phyloP scores from a whole-genome alignment of 2,113 vertebrate species.

The mouse (Mus musculus) region DNA sequence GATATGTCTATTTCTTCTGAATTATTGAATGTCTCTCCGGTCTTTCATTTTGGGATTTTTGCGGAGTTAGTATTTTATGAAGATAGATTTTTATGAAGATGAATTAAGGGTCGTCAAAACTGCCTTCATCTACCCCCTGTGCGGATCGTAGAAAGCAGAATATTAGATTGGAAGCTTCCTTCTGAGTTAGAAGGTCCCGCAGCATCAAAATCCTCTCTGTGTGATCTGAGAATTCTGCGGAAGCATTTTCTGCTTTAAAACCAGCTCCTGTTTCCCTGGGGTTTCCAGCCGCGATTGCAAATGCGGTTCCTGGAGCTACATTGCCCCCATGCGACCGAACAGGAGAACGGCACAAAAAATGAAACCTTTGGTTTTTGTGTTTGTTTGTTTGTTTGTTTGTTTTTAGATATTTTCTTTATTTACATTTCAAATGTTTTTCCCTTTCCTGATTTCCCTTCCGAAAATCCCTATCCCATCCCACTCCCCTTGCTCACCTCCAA shows the following conservation, averaged over 20 bases:
- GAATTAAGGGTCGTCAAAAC: not conserved
- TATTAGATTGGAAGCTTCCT: not conserved
- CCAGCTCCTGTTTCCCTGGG: not conserved
- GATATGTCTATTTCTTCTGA: not conserved
- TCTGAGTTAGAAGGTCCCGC: not conserved
- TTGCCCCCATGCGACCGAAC: slow-evolving; percentile 61
- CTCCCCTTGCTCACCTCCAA: too few species aligned
- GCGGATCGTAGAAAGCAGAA: not conserved
- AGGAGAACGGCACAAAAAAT: not conserved
- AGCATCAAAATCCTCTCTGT: not conserved
- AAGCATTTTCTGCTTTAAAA: not conserved
- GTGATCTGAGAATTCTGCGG: not conserved
- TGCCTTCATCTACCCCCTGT: not conserved
- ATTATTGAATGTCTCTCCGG: not conserved
- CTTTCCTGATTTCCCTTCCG: too few species aligned
- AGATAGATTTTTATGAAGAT: not conserved
- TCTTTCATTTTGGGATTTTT: not conserved
- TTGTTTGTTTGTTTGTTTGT: too few species aligned
- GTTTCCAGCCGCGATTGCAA: not conserved
- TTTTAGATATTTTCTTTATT: too few species aligned
- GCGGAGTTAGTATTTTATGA: not conserved
- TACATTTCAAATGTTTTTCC: too few species aligned
- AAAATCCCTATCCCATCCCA: too few species aligned
- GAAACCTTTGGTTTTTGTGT: not conserved
- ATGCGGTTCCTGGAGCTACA: slow-evolving; percentile 17